A percentile compares a stretch with the other conserved stretches of the same genome.
These are phyloP conservation scores for Catocala nupta DNA, from an alignment of 2,888 invertebrate genomes.

Conservation along the genomic window DNA sequence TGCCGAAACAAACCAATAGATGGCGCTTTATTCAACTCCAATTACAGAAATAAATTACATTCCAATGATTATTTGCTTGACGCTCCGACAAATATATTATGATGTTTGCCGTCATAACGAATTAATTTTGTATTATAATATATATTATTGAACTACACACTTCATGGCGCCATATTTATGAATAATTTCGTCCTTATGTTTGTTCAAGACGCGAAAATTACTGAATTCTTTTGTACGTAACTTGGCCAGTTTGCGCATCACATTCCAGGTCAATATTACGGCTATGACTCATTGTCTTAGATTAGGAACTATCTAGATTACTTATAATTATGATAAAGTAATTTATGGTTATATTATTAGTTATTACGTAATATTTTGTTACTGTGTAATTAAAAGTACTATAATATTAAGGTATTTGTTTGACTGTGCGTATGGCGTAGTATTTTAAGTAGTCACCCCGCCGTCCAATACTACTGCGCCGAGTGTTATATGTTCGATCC, in stretches of 20 bases:
- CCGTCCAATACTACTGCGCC: no score
- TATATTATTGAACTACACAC: background rate
- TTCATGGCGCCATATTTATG: background rate
- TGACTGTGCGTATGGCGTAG: no score
- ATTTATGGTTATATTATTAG: background rate
- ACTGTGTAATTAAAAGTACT: no score
- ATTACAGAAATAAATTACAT: no score
- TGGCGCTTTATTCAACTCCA: no score
- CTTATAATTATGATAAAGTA: background rate
- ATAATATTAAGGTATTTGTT: no score
- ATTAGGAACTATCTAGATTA: slow-evolving; percentile 18
- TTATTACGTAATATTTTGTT: no score
- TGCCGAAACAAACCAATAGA: no score
- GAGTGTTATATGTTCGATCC: no score
- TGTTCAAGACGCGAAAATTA: slow-evolving; percentile 23
- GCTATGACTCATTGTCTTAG: slow-evolving; percentile 34
- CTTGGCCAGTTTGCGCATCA: slow-evolving; percentile 43
- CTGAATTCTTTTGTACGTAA: slow-evolving; percentile 32
- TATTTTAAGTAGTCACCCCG: no score
- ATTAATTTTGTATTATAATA: no score
- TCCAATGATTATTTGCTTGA: no score
- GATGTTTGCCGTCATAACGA: background rate
- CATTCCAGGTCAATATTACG: slow-evolving; percentile 42
- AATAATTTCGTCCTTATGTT: slow-evolving; percentile 17
- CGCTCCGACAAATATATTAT: background rate